These are phyloP conservation scores for Chiloscyllium punctatum DNA, from an alignment of 2,797 vertebrate genomes.

Conservation along the genomic window DNA sequence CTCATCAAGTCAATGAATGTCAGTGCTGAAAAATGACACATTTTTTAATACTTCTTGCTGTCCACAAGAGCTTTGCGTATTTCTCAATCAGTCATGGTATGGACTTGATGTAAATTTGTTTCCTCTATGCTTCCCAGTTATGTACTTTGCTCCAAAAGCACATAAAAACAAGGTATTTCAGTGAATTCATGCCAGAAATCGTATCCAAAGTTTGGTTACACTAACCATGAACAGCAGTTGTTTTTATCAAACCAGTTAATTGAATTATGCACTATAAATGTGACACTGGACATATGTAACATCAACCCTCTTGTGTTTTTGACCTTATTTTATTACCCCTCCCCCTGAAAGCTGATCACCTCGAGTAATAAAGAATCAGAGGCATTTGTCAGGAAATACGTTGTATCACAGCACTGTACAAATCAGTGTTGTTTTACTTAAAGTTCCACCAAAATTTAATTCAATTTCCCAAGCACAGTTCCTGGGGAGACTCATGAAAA, in stretches of 20 bases:
- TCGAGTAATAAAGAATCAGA: not conserved
- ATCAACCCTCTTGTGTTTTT: no score
- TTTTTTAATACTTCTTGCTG: not conserved
- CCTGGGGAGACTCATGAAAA: not conserved
- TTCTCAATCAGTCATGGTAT: not conserved
- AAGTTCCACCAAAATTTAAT: not conserved
- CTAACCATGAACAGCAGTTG: not conserved
- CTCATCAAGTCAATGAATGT: constrained; percentile 14
- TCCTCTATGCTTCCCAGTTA: not conserved
- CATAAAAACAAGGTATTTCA: not conserved
- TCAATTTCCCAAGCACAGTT: not conserved
- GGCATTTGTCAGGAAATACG: not conserved
- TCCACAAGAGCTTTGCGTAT: no score
- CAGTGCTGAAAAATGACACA: not conserved
- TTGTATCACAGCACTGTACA: not conserved
- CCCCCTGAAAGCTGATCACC: no score
- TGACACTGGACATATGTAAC: not conserved
- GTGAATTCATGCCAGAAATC: not conserved
- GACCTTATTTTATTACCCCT: no score
- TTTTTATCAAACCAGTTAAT: not conserved
- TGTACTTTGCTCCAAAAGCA: not conserved
- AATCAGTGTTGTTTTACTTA: no score
- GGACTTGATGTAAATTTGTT: not conserved
- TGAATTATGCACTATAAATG: not conserved
- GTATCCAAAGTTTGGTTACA: not conserved